Evolutionary conservation across 2,113 vertebrate genomes (phyloP).

Genomic region (Chaetops frenatus): DNA sequence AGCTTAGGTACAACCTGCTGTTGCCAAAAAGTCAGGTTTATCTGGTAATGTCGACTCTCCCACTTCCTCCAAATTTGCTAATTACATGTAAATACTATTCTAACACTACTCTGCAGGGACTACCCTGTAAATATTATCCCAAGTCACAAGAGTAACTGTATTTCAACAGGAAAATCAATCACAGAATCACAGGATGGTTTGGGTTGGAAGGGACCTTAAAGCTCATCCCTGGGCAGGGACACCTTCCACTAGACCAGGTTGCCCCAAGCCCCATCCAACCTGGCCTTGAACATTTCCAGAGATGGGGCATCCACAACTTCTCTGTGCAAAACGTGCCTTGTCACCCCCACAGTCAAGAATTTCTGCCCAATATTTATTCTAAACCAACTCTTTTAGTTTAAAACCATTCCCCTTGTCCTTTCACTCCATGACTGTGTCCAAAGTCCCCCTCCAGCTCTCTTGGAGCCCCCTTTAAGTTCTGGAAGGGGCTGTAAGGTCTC

Average conservation of each 20-base stretch:
- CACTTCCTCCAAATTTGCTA: background rate
- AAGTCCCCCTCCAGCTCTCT: background rate
- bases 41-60: background rate
- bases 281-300: background rate
- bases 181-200: background rate
- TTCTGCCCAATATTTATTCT: background rate
- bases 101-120: background rate
- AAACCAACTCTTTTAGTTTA: background rate
- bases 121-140: background rate
- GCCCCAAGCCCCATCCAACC: background rate
- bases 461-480: background rate
- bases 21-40: background rate
- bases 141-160: background rate
- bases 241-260: background rate
- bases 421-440: background rate
- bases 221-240: background rate
- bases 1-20: background rate
- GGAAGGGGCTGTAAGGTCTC: background rate
- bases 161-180: background rate
- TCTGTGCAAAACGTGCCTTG: background rate
- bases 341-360: background rate
- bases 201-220: background rate
- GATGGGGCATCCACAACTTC: background rate
- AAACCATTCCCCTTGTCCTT: background rate
- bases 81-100: background rate